These are phyloP conservation scores for Trachelus tabidus DNA, from an alignment of 2,888 invertebrate species.

Conservation along the genomic window DNA sequence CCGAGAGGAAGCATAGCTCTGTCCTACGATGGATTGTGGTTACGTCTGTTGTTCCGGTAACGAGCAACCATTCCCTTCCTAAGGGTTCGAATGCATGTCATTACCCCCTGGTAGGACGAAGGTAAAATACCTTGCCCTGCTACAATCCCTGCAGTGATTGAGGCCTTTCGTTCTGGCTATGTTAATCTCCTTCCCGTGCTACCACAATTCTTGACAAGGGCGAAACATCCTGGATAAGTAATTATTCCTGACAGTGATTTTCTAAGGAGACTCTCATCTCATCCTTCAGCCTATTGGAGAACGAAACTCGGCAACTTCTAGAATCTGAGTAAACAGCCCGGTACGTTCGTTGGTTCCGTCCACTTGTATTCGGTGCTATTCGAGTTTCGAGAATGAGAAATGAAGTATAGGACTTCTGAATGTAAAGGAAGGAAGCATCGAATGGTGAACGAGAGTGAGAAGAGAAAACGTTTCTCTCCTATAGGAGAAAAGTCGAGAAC, in stretches of 20 bases:
- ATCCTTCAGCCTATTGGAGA: background rate
- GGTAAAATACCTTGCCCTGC: background rate
- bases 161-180: background rate
- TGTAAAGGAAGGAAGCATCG: background rate
- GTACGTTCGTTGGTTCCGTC: background rate
- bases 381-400: background rate
- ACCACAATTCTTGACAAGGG: background rate
- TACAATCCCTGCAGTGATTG: background rate
- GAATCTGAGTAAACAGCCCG: background rate
- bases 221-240: background rate
- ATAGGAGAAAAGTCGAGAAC: background rate
- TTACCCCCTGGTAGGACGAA: background rate
- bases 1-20: constrained; percentile 18
- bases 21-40: constrained; percentile 34
- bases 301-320: background rate
- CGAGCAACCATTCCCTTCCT: constrained; percentile 28
- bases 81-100: constrained; percentile 12
- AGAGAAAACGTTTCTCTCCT: background rate
- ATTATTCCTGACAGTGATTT: background rate
- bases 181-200: background rate
- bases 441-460: background rate
- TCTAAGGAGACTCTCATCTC: background rate
- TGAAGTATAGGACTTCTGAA: background rate
- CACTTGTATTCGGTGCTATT: background rate
- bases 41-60: constrained; percentile 45